Evolutionary conservation across 2,797 vertebrate genomes (phyloP).

Genomic region (Acrossocheilus fasciatus): DNA sequence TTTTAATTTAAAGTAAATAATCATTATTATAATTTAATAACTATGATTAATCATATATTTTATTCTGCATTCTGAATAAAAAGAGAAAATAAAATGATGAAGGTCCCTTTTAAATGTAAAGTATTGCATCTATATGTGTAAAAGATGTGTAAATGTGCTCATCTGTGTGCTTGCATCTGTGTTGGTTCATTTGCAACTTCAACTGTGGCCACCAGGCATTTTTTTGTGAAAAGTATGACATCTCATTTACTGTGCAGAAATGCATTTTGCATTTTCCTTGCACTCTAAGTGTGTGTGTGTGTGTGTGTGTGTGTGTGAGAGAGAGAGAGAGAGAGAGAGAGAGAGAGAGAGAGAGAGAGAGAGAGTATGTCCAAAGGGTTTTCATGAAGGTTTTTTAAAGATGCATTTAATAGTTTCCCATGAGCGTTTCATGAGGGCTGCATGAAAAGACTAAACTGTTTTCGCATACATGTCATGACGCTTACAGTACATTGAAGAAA

Average conservation of each 20-base stretch:
- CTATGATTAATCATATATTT: not conserved
- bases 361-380: not conserved
- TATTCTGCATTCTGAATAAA: not conserved
- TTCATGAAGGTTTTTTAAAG: not conserved
- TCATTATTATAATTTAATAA: not conserved
- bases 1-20: not conserved
- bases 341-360: too few species aligned
- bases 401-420: slow-evolving; percentile 20
- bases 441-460: not conserved
- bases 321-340: not conserved
- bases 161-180: not conserved
- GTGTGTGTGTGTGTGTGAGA: not conserved
- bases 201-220: not conserved
- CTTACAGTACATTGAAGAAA: not conserved
- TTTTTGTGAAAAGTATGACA: slow-evolving; percentile 44
- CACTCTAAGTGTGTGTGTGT: not conserved
- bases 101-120: not conserved
- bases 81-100: not conserved
- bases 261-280: slow-evolving; percentile 23
- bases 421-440: not conserved
- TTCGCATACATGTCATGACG: not conserved
- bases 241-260: slow-evolving; percentile 45
- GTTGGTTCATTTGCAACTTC: not conserved
- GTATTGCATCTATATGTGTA: not conserved
- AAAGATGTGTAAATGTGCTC: slow-evolving; percentile 6